Evolutionary conservation across 2,888 invertebrate genomes (phyloP).

Genomic region (Agrenia bidenticulata): DNA sequence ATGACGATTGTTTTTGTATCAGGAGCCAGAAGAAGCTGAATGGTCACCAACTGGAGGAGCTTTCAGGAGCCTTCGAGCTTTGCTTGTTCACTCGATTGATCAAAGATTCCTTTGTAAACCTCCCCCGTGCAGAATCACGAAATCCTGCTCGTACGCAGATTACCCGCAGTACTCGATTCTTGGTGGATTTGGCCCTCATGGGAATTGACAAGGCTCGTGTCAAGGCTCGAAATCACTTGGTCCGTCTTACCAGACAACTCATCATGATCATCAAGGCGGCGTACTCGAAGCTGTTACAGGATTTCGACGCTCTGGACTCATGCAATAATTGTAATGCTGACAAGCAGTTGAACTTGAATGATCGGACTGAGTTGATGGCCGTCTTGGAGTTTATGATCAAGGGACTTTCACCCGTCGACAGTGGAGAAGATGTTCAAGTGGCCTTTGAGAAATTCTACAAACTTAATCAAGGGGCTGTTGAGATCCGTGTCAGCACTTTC

Average conservation of each 20-base stretch:
- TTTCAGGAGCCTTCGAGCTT: background rate
- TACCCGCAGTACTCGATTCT: conserved; percentile 3
- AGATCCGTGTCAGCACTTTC: conserved; percentile 17
- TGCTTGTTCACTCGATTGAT: background rate
- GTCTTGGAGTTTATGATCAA: conserved; percentile 20
- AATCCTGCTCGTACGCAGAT: background rate
- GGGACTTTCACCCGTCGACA: conserved; percentile 22
- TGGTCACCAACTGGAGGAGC: background rate
- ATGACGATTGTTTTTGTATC: background rate
- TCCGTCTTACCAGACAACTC: conserved; percentile 12
- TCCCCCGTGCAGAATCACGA: background rate
- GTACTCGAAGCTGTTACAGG: conserved; percentile 19
- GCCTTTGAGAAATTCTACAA: conserved; percentile 14
- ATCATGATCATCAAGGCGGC: background rate
- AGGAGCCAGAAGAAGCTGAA: conserved; percentile 8
- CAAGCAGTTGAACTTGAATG: conserved; percentile 18
- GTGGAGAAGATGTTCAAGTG: background rate
- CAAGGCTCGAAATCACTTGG: conserved; percentile 10
- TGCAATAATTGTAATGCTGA: conserved; percentile 13
- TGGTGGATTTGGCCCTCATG: conserved; percentile 7
- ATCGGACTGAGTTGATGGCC: conserved; percentile 15
- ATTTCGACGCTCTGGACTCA: conserved; percentile 16
- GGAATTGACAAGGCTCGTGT: background rate
- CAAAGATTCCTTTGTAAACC: background rate
- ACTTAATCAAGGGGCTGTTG: conserved; percentile 17